These are phyloP conservation scores for Ambastaia sidthimunki DNA, from an alignment of 2,797 vertebrate species.

Conservation along the genomic window DNA sequence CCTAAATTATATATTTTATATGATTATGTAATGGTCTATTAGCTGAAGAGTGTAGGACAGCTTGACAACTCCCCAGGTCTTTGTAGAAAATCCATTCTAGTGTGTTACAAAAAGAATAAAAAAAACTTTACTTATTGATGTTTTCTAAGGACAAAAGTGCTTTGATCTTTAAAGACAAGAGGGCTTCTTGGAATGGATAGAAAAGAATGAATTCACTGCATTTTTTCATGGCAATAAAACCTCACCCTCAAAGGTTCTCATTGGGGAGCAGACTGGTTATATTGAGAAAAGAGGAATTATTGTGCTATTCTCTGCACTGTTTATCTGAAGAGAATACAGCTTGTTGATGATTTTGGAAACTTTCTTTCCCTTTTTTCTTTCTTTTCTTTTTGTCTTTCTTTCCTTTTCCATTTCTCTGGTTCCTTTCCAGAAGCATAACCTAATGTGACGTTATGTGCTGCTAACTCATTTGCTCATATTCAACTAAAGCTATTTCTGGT, in stretches of 20 bases:
- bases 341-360: neutral
- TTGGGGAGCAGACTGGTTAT: constrained; percentile 4
- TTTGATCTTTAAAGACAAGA: constrained; percentile 32
- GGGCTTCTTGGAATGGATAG: neutral
- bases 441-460: neutral
- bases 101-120: neutral
- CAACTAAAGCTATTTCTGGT: constrained; percentile 32
- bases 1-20: neutral
- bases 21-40: neutral
- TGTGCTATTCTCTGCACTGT: constrained; percentile 3
- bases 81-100: constrained; percentile 12
- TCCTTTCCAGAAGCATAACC: neutral
- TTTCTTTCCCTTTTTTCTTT: neutral
- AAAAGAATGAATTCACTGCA: neutral
- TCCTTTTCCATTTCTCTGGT: neutral
- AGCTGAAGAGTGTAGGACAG: neutral
- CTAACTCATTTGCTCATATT: constrained; percentile 21
- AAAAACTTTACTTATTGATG: neutral
- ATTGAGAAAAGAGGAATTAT: constrained; percentile 1
- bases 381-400: too few species aligned
- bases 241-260: constrained; percentile 12
- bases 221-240: neutral
- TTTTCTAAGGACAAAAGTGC: constrained; percentile 10
- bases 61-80: neutral
- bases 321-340: constrained; percentile 12